A percentile compares a stretch with the other conserved stretches of the same genome.
Conservation (phyloP, 2,888 invertebrate genomes). For the Luperina testacea region DNA sequence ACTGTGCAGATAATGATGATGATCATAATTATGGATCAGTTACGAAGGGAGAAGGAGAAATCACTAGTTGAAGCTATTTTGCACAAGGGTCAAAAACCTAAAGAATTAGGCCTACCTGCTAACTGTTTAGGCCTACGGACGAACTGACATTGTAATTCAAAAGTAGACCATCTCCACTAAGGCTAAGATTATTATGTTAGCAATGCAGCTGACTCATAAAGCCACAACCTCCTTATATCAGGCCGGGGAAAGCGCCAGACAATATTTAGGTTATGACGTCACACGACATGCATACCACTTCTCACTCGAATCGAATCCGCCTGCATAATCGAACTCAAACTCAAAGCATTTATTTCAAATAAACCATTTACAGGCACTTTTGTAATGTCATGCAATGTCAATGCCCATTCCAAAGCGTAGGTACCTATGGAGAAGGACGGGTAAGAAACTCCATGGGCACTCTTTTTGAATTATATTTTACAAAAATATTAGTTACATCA, state of each 20-base stretch:
- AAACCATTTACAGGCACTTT: no score
- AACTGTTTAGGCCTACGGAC: not conserved
- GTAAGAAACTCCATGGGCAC: no score
- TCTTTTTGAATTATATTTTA: no score
- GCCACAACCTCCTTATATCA: constrained; percentile 28
- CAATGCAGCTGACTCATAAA: constrained; percentile 36
- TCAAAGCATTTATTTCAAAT: no score
- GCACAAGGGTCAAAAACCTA: not conserved
- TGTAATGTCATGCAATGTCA: no score
- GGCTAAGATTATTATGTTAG: constrained; percentile 21
- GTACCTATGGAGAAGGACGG: no score
- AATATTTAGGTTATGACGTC: constrained; percentile 60
- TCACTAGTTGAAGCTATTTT: not conserved
- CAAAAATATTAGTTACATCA: no score
- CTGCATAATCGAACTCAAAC: constrained; percentile 23
- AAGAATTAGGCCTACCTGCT: not conserved
- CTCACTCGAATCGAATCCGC: constrained; percentile 7
- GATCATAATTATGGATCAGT: not conserved
- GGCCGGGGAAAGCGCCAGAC: constrained; percentile 50
- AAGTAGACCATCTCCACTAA: constrained; percentile 33
- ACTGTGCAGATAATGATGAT: not conserved
- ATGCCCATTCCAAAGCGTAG: no score
- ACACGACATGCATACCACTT: constrained; percentile 51
- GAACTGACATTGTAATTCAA: not conserved
- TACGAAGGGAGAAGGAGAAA: not conserved